These are phyloP conservation scores for Thalpophila matura DNA, from an alignment of 2,888 invertebrate species.

Conservation along the genomic window DNA sequence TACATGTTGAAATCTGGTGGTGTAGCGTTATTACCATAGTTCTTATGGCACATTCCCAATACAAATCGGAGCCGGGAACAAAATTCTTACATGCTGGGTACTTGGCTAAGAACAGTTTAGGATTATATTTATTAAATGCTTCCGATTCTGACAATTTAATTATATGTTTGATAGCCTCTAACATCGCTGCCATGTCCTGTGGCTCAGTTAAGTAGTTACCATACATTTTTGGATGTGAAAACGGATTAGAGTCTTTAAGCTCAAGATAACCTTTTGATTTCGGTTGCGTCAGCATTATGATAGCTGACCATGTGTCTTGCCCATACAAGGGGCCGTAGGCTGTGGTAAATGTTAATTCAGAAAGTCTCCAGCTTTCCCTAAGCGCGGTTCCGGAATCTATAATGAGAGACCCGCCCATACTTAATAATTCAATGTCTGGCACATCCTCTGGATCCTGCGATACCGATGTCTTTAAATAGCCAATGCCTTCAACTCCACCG, in stretches of 20 bases:
- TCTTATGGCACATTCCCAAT: slow-evolving; percentile 93
- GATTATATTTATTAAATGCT: slow-evolving; percentile 90
- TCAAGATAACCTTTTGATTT: slow-evolving; percentile 93
- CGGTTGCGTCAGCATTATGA: slow-evolving; percentile 94
- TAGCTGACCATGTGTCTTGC: slow-evolving; percentile 91
- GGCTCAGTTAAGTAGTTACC: slow-evolving; percentile 95
- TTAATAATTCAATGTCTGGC: slow-evolving; percentile 93
- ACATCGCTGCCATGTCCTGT: slow-evolving; percentile 90
- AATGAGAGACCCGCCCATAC: slow-evolving; percentile 91
- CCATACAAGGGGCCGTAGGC: slow-evolving; percentile 90
- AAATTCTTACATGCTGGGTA: slow-evolving; percentile 89
- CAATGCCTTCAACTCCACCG: slow-evolving; percentile 92
- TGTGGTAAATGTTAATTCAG: slow-evolving; percentile 89
- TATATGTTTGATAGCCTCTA: slow-evolving; percentile 91
- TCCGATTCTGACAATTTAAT: slow-evolving; percentile 91
- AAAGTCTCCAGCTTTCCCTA: slow-evolving; percentile 90
- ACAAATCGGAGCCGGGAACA: slow-evolving; percentile 91
- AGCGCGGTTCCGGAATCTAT: slow-evolving; percentile 90
- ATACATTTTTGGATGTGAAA: slow-evolving; percentile 94
- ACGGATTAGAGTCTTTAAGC: slow-evolving; percentile 94
- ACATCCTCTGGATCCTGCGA: slow-evolving; percentile 89
- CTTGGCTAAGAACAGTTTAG: slow-evolving; percentile 87
- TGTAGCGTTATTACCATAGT: slow-evolving; percentile 90
- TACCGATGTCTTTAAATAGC: slow-evolving; percentile 91
- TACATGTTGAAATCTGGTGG: slow-evolving; percentile 93